Evolutionary conservation across 2,888 invertebrate species (phyloP), one percentile per base, ranked within the genome.

Genomic region (Ectobius pallidus): DNA sequence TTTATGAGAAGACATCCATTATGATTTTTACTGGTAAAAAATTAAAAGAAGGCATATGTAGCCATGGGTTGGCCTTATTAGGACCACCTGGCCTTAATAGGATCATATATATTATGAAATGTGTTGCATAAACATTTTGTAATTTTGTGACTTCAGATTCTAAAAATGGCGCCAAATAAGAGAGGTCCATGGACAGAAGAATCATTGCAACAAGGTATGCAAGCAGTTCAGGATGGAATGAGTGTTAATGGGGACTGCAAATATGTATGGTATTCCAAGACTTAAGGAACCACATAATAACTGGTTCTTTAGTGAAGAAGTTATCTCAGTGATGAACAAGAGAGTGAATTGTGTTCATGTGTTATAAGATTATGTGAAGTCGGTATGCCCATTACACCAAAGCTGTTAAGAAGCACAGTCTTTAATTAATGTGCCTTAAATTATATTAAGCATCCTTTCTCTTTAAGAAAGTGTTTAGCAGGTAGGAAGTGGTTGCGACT

Each of bases 401-500:
- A 62, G 18, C 62, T 62, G 30, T 62, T 62, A 30, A 1, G 34
- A 62, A 14, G 62, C 34, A 27, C 62, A 14, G 30, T 25, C 62
- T 62, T 58, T 25, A 62, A 62, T 62, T 62, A 27, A 27, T 62
- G 62, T 62, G 14, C 32, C 22, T 52, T 62, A 27, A 62, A 25
- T 62, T 22, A n/a, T 0, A 32, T 11, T 27, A 62, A 62, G 27
- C 27, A 62, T 27, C 62, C 22, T 25, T 62, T 62, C 27, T 62
- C 46, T 11, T 46, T 46, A n/a, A 46, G 18, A 3, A 46, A 46
- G 11, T 11, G 46, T 46, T n/a, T n/a, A 46, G 46, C 46, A n/a
- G 46, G 46, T 4, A 14, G 46, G 16, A n/a, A 46, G 3, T 46
- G n/a, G 46, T 69, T 76, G 11, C 75, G 74, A 52, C 44, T 75